Percentiles rank a stretch among this genome's conserved stretches.
phyloP scores from a whole-genome alignment of 2,797 vertebrate genomes.

The Gouania willdenowi region DNA sequence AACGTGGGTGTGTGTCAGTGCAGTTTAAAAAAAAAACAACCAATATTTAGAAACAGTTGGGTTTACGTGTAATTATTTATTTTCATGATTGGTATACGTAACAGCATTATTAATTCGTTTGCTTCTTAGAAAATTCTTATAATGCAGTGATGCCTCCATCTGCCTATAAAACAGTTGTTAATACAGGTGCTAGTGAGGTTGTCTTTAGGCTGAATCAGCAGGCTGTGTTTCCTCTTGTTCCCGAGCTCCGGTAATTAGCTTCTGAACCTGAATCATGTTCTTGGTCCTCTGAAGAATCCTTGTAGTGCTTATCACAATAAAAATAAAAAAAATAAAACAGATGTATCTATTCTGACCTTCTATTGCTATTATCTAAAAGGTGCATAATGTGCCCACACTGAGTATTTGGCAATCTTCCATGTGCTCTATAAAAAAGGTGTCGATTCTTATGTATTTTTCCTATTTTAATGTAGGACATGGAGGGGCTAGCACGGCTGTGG shows the following conservation, averaged over 20 bases:
- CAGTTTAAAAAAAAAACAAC: no score
- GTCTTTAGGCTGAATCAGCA: conserved; percentile 45
- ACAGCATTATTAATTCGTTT: no score
- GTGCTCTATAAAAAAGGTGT: conserved; percentile 50
- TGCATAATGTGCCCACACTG: no score
- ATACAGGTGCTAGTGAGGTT: conserved; percentile 24
- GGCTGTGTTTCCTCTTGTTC: conserved; percentile 16
- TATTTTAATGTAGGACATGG: conserved; percentile 33
- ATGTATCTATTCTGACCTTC: background rate
- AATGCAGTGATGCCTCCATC: no score
- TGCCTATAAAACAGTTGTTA: conserved; percentile 11
- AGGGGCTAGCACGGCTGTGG: conserved; percentile 34
- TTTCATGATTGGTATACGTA: no score
- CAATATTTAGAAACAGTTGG: no score
- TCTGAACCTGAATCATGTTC: conserved; percentile 29
- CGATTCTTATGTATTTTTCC: conserved; percentile 14
- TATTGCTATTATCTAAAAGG: no score
- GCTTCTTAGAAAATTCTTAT: no score
- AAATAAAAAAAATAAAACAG: conserved; percentile 11
- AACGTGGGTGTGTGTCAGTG: no score
- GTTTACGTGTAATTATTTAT: no score
- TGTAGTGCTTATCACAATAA: conserved; percentile 2
- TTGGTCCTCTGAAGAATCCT: conserved; percentile 5
- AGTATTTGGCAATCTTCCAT: conserved; percentile 37
- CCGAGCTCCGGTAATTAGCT: conserved; percentile 46